Evolutionary conservation across 1,140 invertebrate species (phyloP).

Genomic region (Amphibalanus amphitrite): DNA sequence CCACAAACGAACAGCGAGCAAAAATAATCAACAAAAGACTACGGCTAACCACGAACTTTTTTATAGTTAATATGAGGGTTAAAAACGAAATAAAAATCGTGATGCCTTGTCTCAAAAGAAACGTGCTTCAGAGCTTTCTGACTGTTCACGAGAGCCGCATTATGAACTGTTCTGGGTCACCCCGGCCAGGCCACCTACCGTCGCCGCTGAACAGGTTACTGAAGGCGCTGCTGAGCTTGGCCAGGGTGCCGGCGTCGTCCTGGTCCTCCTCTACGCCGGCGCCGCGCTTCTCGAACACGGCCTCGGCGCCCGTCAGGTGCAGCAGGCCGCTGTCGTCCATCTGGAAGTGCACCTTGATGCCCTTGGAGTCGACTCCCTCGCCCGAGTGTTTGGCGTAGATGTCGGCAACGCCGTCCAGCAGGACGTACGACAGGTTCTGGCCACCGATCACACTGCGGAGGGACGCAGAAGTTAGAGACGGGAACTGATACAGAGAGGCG

Average conservation of each 20-base stretch:
- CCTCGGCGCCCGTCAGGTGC: conserved; percentile 63
- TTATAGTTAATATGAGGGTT: no score
- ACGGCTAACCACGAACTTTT: no score
- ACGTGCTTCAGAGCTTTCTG: no score
- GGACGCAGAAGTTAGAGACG: no score
- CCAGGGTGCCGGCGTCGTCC: conserved; percentile 58
- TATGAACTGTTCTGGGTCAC: no score
- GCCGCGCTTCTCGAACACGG: conserved; percentile 70
- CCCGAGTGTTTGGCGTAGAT: conserved; percentile 59
- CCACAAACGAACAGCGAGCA: no score
- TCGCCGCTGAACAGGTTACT: conserved; percentile 65
- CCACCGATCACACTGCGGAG: conserved; percentile 37
- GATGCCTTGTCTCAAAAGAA: no score
- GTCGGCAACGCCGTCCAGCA: conserved; percentile 54
- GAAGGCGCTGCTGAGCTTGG: conserved; percentile 84
- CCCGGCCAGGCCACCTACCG: background rate
- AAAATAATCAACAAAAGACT: no score
- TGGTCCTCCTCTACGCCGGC: conserved; percentile 33
- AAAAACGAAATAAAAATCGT: no score
- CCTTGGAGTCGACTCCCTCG: conserved; percentile 63
- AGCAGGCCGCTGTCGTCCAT: conserved; percentile 93
- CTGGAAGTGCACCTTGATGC: conserved; percentile 90
- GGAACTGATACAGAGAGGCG: no score
- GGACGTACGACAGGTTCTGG: conserved; percentile 52
- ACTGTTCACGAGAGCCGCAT: no score